Percentiles rank a stretch among this genome's conserved stretches.
Evolutionary conservation across 2,113 vertebrate species (phyloP).

Genomic region (Stigmatopora argus): DNA sequence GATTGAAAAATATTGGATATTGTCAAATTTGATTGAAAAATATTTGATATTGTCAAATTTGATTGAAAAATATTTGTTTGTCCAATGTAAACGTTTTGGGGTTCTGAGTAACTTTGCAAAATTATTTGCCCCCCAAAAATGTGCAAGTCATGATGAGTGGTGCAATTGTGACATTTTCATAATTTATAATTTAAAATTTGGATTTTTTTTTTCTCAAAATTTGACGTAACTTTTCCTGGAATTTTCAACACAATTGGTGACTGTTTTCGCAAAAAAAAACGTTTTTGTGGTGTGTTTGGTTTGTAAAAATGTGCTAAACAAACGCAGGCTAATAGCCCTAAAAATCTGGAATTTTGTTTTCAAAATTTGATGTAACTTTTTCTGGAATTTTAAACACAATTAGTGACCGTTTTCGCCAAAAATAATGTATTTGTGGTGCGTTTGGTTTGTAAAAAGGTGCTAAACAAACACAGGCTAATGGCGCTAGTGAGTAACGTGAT

Average conservation of each 20-base stretch:
- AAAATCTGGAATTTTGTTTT: background rate
- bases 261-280: background rate
- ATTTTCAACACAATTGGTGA: background rate
- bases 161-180: background rate
- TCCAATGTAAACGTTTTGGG: background rate
- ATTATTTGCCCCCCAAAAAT: background rate
- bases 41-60: too few relatives aligned
- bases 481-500: background rate
- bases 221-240: background rate
- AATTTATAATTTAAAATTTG: background rate
- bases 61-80: too few relatives aligned
- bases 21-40: background rate
- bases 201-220: background rate
- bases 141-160: background rate
- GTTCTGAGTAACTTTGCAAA: background rate
- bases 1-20: too few relatives aligned
- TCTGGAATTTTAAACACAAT: background rate
- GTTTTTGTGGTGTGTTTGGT: background rate
- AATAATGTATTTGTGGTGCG: background rate
- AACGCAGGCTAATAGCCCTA: background rate
- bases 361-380: background rate
- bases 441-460: slow-evolving; percentile 1
- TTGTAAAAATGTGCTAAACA: slow-evolving; percentile 1
- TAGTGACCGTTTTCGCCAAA: background rate
- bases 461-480: slow-evolving; percentile 5